phyloP scores from a whole-genome alignment of 2,797 vertebrate species.

The Leucoraja ocellata region DNA sequence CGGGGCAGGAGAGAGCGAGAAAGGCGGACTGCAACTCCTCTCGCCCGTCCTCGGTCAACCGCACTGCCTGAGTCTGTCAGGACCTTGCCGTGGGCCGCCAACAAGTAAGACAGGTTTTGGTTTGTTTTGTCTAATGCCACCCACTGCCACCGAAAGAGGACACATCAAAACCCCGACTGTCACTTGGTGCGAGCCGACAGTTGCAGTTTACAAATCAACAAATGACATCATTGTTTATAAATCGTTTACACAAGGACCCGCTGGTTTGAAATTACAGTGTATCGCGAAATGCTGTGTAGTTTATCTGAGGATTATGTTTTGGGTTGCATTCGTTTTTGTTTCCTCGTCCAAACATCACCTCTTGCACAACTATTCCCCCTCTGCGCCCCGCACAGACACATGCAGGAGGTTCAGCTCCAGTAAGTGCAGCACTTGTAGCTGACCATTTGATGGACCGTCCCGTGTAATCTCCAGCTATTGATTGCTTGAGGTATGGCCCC shows the following conservation, averaged over 20 bases:
- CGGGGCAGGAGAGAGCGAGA: background rate
- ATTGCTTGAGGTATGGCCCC: conserved; percentile 19
- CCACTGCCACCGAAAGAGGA: conserved; percentile 34
- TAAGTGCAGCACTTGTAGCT: background rate
- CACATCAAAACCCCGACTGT: background rate
- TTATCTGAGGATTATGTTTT: conserved; percentile 18
- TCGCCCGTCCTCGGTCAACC: background rate
- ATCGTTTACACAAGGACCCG: conserved; percentile 11
- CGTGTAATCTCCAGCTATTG: background rate
- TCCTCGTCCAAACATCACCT: background rate
- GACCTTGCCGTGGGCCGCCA: conserved; percentile 42
- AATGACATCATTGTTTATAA: background rate
- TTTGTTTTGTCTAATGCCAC: conserved; percentile 62
- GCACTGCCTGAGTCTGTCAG: background rate
- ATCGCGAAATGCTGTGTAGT: background rate
- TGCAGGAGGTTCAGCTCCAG: background rate
- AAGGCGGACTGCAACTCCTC: background rate
- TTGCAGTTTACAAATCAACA: conserved; percentile 9
- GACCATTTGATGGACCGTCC: background rate
- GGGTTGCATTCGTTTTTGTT: background rate
- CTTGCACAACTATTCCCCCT: background rate
- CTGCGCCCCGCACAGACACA: background rate
- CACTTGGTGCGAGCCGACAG: background rate
- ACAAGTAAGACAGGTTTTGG: conserved; percentile 74
- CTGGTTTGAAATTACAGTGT: background rate